phyloP scores from a whole-genome alignment of 2,888 invertebrate genomes.

The Sarcophaga variegata region DNA sequence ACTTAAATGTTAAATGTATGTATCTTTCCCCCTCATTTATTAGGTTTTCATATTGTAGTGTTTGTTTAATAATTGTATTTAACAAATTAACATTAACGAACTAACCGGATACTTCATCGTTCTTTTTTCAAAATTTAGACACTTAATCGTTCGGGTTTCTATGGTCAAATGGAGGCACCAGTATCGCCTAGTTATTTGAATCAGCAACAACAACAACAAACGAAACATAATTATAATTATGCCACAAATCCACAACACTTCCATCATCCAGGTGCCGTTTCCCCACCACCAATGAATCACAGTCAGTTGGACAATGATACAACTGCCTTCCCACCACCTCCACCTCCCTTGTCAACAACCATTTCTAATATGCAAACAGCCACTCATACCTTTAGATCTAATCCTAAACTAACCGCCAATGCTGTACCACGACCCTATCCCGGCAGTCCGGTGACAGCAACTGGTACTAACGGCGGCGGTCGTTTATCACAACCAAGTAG shows the following conservation, averaged over 20 bases:
- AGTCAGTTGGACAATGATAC: slow-evolving; percentile 75
- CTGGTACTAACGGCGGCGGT: slow-evolving; percentile 72
- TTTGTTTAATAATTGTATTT: slow-evolving; percentile 40
- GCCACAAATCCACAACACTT: slow-evolving; percentile 79
- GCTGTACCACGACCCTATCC: slow-evolving; percentile 82
- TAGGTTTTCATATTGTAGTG: background rate
- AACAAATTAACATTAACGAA: slow-evolving; percentile 58
- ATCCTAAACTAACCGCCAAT: slow-evolving; percentile 82
- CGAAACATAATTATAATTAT: slow-evolving; percentile 77
- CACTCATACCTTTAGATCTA: slow-evolving; percentile 80
- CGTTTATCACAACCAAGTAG: slow-evolving; percentile 69
- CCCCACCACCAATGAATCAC: slow-evolving; percentile 77
- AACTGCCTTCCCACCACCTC: slow-evolving; percentile 79
- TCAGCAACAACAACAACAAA: slow-evolving; percentile 72
- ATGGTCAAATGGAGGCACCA: slow-evolving; percentile 75
- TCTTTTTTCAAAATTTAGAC: slow-evolving; percentile 73
- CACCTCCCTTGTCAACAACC: slow-evolving; percentile 80
- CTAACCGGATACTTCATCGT: slow-evolving; percentile 61
- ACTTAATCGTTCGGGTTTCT: slow-evolving; percentile 78
- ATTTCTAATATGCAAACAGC: slow-evolving; percentile 80
- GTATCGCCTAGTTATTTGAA: slow-evolving; percentile 79
- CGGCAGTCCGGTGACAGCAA: slow-evolving; percentile 75
- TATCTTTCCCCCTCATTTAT: background rate
- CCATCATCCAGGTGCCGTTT: slow-evolving; percentile 81
- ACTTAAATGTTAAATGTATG: slow-evolving; percentile 13